Evolutionary conservation across 2,113 vertebrate genomes (phyloP), one percentile per base, ranked within the genome.

Genomic region (Campylomormyrus numenius): DNA sequence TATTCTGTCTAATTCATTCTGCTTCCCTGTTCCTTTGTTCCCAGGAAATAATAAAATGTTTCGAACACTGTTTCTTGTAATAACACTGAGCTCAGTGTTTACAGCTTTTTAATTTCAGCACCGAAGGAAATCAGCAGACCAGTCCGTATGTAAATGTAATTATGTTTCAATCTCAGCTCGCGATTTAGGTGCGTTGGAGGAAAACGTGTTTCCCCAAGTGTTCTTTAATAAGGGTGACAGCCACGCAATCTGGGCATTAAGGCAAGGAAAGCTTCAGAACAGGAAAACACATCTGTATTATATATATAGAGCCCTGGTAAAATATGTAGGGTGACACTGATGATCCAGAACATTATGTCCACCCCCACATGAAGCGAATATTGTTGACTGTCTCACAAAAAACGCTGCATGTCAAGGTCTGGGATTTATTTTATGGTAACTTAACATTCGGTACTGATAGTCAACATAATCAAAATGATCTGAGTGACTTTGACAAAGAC

Each of bases 91-190:
- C 92, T 92, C 91, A 91, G 90, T 94, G 93, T 95, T 94, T 94
- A 93, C 93, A 93, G 90, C 88, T 91, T 92, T 91, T 92, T 93
- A 93, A 89, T 87, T 91, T 91, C 92, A 93, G 91, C 91, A 87
- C 48, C 45, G 83, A 90, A 91, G 90, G 70, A 92, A 89, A 83
- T 35, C 89, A 74, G 24, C 45, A 89, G 90, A 91, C 90, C 93
- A 91, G 93, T 91, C 89, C 89, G 89, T 91, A 92, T 94, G 94
- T 91, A 94, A 93, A 95, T 95, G 91, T 93, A 94, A 95, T 96
- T 94, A 93, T 90, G 19, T 92, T 93, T 92, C 93, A 91, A 92
- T 94, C 93, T 93, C 85, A 45, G 88, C 80, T 89, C 85, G 88
- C 91, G 93, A 93, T 93, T 92, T 91, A 31, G 53, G 50, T 27